Evolutionary conservation across 2,888 invertebrate species (phyloP).

Genomic region (Lagria hirta): DNA sequence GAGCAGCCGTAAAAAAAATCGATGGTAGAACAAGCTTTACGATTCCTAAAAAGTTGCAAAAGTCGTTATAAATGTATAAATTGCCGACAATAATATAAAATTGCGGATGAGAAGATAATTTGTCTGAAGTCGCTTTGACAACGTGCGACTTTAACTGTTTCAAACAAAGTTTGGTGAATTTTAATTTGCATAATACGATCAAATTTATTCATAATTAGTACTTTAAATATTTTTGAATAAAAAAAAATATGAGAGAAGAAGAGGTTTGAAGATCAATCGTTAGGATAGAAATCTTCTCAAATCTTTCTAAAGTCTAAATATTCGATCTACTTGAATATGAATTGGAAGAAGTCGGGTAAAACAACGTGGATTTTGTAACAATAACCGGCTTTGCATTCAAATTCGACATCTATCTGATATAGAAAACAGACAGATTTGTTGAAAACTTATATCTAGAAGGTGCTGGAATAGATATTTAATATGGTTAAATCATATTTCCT

Average conservation of each 20-base stretch:
- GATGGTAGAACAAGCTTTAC: no score
- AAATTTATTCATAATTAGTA: constrained; percentile 24
- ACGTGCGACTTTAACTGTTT: constrained; percentile 22
- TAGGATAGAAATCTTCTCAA: constrained; percentile 12
- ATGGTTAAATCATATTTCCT: constrained; percentile 16
- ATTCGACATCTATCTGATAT: constrained; percentile 4
- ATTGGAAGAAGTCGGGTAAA: constrained; percentile 20
- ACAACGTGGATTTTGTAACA: constrained; percentile 13
- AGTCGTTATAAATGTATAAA: no score
- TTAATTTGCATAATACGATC: constrained; percentile 20
- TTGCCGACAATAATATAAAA: constrained; percentile 1
- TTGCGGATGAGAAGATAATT: constrained; percentile 18
- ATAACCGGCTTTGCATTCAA: constrained; percentile 7
- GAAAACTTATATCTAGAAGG: constrained; percentile 5
- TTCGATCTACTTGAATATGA: constrained; percentile 17
- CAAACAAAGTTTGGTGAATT: constrained; percentile 19
- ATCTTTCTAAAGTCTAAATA: constrained; percentile 18
- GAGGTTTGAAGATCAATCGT: constrained; percentile 15
- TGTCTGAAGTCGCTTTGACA: constrained; percentile 10
- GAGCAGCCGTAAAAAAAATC: no score
- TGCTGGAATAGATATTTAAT: constrained; percentile 15
- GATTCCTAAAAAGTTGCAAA: no score
- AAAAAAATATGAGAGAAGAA: constrained; percentile 14
- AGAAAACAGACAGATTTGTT: constrained; percentile 9
- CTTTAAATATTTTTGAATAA: constrained; percentile 19